Conservation (phyloP, 2,797 vertebrate species). For the Mormyrops boulengeri region DNA sequence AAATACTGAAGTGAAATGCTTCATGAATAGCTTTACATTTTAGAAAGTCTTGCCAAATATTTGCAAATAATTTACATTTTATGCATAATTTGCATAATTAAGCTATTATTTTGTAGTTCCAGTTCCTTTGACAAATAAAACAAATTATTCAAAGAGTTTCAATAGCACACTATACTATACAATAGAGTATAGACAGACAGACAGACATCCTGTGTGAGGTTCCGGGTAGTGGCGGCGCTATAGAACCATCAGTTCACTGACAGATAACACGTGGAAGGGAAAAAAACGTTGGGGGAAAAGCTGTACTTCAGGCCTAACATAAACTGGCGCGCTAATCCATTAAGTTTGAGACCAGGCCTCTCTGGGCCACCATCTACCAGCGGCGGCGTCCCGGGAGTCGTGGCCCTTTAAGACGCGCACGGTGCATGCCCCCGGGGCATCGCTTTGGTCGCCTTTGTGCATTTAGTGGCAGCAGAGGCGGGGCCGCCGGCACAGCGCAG, state of each 20-base stretch:
- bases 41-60: background rate
- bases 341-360: background rate
- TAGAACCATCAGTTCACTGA: background rate
- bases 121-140: background rate
- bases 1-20: background rate
- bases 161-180: background rate
- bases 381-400: background rate
- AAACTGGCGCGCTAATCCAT: background rate
- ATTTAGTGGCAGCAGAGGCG: slow-evolving; percentile 16
- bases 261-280: background rate
- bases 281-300: background rate
- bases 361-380: too few relatives aligned
- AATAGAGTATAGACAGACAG: too few relatives aligned
- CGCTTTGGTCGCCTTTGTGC: slow-evolving; percentile 40
- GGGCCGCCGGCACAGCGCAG: slow-evolving; percentile 31
- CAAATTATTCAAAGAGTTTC: background rate
- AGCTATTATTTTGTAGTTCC: background rate
- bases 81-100: background rate
- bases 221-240: background rate
- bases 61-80: background rate
- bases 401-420: slow-evolving; percentile 25
- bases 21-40: background rate
- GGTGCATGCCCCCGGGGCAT: slow-evolving; percentile 35
- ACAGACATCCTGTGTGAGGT: background rate
- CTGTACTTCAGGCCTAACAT: background rate